Conservation (phyloP, 1,140 invertebrate genomes). For the Charaxes varanes region DNA sequence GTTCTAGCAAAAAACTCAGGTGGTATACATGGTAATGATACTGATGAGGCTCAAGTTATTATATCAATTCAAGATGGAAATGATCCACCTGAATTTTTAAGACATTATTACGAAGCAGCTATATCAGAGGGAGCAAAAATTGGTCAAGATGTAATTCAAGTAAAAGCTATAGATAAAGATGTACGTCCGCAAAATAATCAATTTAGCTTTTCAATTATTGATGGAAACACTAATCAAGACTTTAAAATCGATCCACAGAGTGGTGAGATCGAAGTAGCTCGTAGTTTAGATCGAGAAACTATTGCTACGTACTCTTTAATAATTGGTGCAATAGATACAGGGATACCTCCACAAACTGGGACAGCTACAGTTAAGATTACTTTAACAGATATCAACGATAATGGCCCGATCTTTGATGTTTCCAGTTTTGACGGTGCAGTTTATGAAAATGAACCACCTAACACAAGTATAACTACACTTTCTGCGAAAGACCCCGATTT, state of each 20-base stretch:
- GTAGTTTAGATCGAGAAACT: constrained; percentile 88
- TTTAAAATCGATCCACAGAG: constrained; percentile 93
- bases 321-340: constrained; percentile 93
- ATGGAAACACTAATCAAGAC: constrained; percentile 86
- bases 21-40: constrained; percentile 94
- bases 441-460: constrained; percentile 90
- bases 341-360: constrained; percentile 90
- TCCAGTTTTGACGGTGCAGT: constrained; percentile 83
- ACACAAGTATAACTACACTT: constrained; percentile 88
- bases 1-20: constrained; percentile 96
- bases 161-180: constrained; percentile 93
- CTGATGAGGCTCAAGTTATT: constrained; percentile 94
- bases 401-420: constrained; percentile 89
- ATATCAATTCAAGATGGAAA: constrained; percentile 96
- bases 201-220: constrained; percentile 92
- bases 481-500: constrained; percentile 91
- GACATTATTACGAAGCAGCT: constrained; percentile 82
- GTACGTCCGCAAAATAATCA: constrained; percentile 93
- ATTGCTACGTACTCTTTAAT: constrained; percentile 84
- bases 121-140: constrained; percentile 85
- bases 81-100: constrained; percentile 93
- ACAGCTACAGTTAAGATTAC: constrained; percentile 86
- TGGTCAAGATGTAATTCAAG: constrained; percentile 84
- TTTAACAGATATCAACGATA: constrained; percentile 93
- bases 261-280: constrained; percentile 87